Conservation (phyloP, 2,888 invertebrate species). For the Sesia bembeciformis region DNA sequence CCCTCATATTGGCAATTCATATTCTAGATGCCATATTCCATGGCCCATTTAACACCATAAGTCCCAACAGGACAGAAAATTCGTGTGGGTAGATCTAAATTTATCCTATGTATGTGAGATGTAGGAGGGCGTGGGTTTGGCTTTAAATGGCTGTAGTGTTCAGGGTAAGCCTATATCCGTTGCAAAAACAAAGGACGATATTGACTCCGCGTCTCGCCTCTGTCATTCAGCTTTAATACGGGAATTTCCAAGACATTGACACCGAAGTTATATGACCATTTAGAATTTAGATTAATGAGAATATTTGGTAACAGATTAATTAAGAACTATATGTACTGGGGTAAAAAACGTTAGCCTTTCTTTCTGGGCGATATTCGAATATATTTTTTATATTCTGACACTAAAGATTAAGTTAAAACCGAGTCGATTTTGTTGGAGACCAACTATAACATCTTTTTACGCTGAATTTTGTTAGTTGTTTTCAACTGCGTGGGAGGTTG, state of each 20-base stretch:
- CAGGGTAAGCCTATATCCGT: conserved; percentile 5
- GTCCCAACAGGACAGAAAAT: no score
- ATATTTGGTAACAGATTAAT: no score
- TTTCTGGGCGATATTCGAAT: no score
- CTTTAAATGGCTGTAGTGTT: not conserved
- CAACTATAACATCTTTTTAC: not conserved
- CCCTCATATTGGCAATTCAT: no score
- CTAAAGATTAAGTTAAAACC: no score
- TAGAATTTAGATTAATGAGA: no score
- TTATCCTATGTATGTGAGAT: conserved; percentile 19
- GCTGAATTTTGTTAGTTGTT: not conserved
- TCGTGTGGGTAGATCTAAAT: conserved; percentile 38
- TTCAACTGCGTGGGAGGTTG: conserved; percentile 16
- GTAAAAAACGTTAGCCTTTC: no score
- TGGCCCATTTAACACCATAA: no score
- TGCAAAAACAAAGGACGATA: conserved; percentile 4
- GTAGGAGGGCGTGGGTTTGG: conserved; percentile 14
- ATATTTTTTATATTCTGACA: no score
- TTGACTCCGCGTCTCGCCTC: not conserved
- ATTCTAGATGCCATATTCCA: no score
- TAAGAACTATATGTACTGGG: no score
- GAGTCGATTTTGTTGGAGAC: not conserved
- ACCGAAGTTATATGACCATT: no score
- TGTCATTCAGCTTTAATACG: not conserved
- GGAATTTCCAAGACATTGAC: not conserved